Percentiles rank a stretch among this genome's conserved stretches.
Conservation (phyloP, 2,888 invertebrate genomes). For the Drosophila anomalipes region DNA sequence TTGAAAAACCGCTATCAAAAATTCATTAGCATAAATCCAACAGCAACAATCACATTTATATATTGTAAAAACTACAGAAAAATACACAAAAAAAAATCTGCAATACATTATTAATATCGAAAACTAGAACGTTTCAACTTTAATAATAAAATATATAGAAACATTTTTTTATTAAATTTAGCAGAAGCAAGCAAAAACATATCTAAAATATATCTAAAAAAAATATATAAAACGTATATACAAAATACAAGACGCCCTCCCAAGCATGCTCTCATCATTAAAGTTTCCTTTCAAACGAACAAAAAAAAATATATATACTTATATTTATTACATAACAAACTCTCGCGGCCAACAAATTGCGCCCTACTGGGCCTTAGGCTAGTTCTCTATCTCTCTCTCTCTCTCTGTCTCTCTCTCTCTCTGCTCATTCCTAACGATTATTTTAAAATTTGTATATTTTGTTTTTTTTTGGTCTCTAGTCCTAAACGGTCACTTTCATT, state of each 20-base stretch:
- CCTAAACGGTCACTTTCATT: conserved; percentile 15
- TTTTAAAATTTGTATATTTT: conserved; percentile 18
- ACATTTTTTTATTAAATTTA: conserved; percentile 38
- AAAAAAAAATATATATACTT: conserved; percentile 41
- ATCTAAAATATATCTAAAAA: conserved; percentile 24
- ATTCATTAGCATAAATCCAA: conserved; percentile 54
- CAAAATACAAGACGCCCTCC: conserved; percentile 80
- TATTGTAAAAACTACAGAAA: conserved; percentile 64
- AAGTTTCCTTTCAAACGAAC: conserved; percentile 62
- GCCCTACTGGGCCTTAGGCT: conserved; percentile 59
- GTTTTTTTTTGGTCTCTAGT: conserved; percentile 21
- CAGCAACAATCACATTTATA: conserved; percentile 51
- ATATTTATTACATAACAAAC: conserved; percentile 30
- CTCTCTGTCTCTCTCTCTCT: conserved; percentile 20
- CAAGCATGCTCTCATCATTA: conserved; percentile 84
- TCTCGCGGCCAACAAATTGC: conserved; percentile 39
- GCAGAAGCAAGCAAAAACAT: conserved; percentile 50
- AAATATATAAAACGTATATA: conserved; percentile 32
- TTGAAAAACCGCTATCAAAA: conserved; percentile 57
- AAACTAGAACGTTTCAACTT: conserved; percentile 29
- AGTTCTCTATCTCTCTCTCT: conserved; percentile 27
- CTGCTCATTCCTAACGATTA: conserved; percentile 48
- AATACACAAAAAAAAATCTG: conserved; percentile 25
- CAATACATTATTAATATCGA: conserved; percentile 34
- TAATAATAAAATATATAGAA: conserved; percentile 29